Conservation (phyloP, 2,113 vertebrate species). For the Phocoena sinus region DNA sequence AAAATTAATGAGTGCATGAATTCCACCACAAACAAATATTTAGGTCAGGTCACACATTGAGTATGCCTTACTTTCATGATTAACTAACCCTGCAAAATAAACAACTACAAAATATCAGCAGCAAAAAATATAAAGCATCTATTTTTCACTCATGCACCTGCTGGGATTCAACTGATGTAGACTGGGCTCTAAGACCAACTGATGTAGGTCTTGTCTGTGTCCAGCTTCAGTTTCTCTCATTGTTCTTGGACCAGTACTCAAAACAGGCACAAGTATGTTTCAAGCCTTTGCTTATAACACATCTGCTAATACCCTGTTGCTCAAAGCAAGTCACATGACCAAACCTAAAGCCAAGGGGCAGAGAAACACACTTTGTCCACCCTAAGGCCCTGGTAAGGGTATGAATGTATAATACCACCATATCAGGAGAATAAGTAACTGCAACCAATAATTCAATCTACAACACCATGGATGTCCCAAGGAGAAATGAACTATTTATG, state of each 20-base stretch:
- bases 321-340: neutral
- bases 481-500: neutral
- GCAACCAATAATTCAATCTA: neutral
- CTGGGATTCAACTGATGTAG: neutral
- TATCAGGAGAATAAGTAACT: neutral
- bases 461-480: neutral
- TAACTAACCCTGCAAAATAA: constrained; percentile 35
- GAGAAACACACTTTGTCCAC: neutral
- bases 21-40: neutral
- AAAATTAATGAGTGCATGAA: neutral
- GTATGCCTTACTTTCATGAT: neutral
- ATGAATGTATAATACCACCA: neutral
- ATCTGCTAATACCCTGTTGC: neutral
- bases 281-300: neutral
- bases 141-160: neutral
- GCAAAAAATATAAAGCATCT: constrained; percentile 4
- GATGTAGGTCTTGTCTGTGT: neutral
- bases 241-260: neutral
- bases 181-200: neutral
- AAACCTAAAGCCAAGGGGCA: neutral
- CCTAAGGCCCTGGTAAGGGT: neutral
- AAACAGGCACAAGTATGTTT: neutral
- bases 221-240: neutral
- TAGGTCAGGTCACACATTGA: neutral
- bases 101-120: neutral